A percentile compares a stretch with the other conserved stretches of the same genome.
phyloP scores from a whole-genome alignment of 2,113 vertebrate species.

The Polyodon spathula region DNA sequence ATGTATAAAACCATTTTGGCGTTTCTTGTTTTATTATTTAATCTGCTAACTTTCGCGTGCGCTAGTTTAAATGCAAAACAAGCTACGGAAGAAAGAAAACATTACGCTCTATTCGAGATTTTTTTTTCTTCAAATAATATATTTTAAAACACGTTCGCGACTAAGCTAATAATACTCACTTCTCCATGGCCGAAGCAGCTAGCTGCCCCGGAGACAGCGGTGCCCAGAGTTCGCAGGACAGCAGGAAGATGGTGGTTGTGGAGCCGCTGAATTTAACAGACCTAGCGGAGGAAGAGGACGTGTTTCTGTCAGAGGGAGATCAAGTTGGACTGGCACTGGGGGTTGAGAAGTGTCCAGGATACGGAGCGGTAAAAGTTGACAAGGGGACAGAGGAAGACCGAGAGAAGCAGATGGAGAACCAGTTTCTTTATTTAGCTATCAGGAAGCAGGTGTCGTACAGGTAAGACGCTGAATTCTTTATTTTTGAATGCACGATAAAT shows the following conservation, averaged over 20 bases:
- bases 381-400: neutral
- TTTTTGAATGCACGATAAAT: too few species aligned
- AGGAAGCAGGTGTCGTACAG: constrained; percentile 88
- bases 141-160: too few species aligned
- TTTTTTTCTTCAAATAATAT: too few species aligned
- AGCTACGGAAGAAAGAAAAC: too few species aligned
- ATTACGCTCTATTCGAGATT: too few species aligned
- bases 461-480: constrained; percentile 37
- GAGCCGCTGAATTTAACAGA: constrained; percentile 33
- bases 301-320: constrained; percentile 20
- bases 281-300: constrained; percentile 40
- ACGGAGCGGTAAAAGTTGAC: constrained; percentile 13
- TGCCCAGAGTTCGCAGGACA: neutral
- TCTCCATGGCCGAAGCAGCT: constrained; percentile 7
- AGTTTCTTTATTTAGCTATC: constrained; percentile 65
- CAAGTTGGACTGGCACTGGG: neutral
- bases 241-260: neutral
- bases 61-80: too few species aligned
- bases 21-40: too few species aligned
- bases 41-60: too few species aligned
- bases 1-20: too few species aligned
- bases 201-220: neutral
- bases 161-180: neutral
- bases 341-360: constrained; percentile 18
- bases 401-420: constrained; percentile 48